These are phyloP conservation scores for Helicoverpa zea DNA, from an alignment of 1,140 invertebrate genomes.

Conservation along the genomic window DNA sequence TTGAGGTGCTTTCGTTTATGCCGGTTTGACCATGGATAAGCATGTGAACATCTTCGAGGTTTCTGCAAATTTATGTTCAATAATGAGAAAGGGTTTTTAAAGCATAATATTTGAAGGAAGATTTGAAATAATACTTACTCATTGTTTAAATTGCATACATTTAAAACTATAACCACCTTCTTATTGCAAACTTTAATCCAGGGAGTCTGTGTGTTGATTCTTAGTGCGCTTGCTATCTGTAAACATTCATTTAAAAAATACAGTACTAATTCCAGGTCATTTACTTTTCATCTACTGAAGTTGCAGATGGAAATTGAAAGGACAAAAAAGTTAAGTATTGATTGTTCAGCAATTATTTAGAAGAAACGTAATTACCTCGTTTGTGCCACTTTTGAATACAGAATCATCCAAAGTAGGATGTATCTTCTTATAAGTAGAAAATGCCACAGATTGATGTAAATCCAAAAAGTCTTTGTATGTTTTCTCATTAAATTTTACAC, in stretches of 20 bases:
- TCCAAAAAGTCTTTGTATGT: slow-evolving; percentile 63
- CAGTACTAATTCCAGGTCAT: too few relatives aligned
- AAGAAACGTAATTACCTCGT: slow-evolving; percentile 55
- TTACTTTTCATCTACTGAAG: too few relatives aligned
- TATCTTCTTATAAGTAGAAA: slow-evolving; percentile 62
- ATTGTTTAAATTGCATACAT: slow-evolving; percentile 66
- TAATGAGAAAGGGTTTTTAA: not conserved
- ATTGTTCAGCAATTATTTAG: too few relatives aligned
- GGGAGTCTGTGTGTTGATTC: slow-evolving; percentile 56
- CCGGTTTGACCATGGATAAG: slow-evolving; percentile 63
- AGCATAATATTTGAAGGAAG: not conserved
- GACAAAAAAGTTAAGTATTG: too few relatives aligned
- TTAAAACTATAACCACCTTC: slow-evolving; percentile 67
- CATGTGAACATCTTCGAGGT: slow-evolving; percentile 65
- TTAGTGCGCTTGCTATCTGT: slow-evolving; percentile 54
- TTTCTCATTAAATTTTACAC: slow-evolving; percentile 68
- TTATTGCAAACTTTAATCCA: slow-evolving; percentile 70
- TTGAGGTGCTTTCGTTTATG: too few relatives aligned
- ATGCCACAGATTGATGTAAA: slow-evolving; percentile 67
- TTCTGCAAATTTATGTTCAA: slow-evolving; percentile 61
- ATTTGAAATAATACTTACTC: slow-evolving; percentile 64
- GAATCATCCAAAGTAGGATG: slow-evolving; percentile 59
- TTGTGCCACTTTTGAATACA: slow-evolving; percentile 54
- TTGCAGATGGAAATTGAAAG: too few relatives aligned
- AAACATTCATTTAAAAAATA: slow-evolving; percentile 34